Percentiles rank a stretch among this genome's conserved stretches.
Conservation (phyloP, 2,888 invertebrate species). For the Epirrhoe tristata region DNA sequence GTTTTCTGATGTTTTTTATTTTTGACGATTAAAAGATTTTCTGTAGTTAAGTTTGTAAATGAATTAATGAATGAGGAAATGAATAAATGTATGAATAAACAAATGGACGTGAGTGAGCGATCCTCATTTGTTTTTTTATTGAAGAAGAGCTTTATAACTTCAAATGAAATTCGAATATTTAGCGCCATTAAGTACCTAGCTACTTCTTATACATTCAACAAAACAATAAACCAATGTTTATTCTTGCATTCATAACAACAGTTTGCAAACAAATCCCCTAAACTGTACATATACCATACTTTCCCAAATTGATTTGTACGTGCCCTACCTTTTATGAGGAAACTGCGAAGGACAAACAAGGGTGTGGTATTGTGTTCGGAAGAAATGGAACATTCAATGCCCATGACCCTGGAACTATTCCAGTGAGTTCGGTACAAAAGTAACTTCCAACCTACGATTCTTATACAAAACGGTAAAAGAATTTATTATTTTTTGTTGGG, state of each 20-base stretch:
- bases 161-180: no score
- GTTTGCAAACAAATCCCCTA: slow-evolving; percentile 15
- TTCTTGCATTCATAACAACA: slow-evolving; percentile 15
- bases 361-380: slow-evolving; percentile 3
- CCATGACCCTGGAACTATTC: not conserved
- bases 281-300: slow-evolving; percentile 19
- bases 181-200: not conserved
- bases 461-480: no score
- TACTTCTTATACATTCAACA: not conserved
- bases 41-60: no score
- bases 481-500: no score
- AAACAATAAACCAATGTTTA: slow-evolving; percentile 12
- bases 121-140: no score
- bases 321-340: slow-evolving; percentile 16
- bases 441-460: not conserved
- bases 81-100: no score
- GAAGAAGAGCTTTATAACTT: no score
- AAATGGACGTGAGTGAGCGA: no score
- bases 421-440: not conserved
- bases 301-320: slow-evolving; percentile 24
- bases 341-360: slow-evolving; percentile 13
- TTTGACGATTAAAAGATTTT: no score
- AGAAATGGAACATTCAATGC: not conserved
- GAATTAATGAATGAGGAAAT: no score
- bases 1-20: no score